Evolutionary conservation across 92 coral and sea anemone species (phyloP).

Genomic region (Parazoanthus swiftii): DNA sequence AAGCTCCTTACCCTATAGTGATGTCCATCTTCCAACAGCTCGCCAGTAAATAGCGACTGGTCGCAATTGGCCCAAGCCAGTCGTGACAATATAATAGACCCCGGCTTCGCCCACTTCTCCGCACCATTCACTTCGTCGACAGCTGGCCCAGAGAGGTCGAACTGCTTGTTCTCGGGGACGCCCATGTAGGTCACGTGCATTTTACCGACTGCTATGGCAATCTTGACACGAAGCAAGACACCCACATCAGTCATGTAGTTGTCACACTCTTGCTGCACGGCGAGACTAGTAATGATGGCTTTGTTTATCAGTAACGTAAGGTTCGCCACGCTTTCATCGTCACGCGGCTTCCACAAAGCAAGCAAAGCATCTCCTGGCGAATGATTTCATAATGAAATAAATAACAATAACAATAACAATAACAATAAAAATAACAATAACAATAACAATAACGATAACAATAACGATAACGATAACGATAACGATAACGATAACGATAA

Average conservation of each 20-base stretch:
- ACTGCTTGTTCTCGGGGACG: conserved; percentile 88
- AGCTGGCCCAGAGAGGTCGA: conserved; percentile 94
- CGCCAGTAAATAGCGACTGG: conserved; percentile 81
- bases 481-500: too few relatives aligned
- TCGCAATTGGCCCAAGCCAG: conserved; percentile 87
- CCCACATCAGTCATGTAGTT: conserved; percentile 98
- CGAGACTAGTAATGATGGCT: conserved; percentile 93
- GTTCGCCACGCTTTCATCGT: conserved; percentile 56
- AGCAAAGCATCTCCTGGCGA: conserved; percentile 87
- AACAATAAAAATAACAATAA: too few relatives aligned
- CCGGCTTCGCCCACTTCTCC: conserved; percentile 99
- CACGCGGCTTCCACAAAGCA: conserved; percentile 77
- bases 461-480: too few relatives aligned
- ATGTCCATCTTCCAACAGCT: conserved; percentile 82
- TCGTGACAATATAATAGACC: conserved; percentile 88
- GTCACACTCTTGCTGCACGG: conserved; percentile 96
- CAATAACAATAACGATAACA: too few relatives aligned
- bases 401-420: too few relatives aligned
- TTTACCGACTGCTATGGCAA: conserved; percentile 90
- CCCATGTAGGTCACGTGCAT: conserved; percentile 93
- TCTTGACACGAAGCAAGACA: conserved; percentile 90
- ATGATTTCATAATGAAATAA: too few relatives aligned
- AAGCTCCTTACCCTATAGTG: conserved; percentile 69
- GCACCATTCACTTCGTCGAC: conserved; percentile 96
- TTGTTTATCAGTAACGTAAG: conserved; percentile 80